A percentile compares a stretch with the other conserved stretches of the same genome.
phyloP scores from a whole-genome alignment of 2,888 invertebrate species.

The Argynnis bischoffii region DNA sequence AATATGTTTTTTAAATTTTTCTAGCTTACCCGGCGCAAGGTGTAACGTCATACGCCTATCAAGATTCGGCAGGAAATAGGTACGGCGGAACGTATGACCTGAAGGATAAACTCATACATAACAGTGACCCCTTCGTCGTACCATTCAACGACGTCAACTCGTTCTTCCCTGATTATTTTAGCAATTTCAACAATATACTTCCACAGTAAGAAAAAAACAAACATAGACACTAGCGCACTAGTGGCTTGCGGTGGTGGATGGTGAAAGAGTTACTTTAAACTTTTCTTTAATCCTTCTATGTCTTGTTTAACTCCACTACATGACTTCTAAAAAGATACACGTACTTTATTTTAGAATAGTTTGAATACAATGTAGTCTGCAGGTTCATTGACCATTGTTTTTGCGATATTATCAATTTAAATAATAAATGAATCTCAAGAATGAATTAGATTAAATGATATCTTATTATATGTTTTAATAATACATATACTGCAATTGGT shows the following conservation, averaged over 20 bases:
- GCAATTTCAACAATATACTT: slow-evolving; percentile 60
- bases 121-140: slow-evolving; percentile 35
- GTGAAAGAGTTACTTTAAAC: slow-evolving; percentile 22
- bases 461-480: not conserved
- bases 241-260: slow-evolving; percentile 61
- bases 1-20: slow-evolving; percentile 22
- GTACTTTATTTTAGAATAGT: not conserved
- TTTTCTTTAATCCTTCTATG: slow-evolving; percentile 1
- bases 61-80: slow-evolving; percentile 70
- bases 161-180: slow-evolving; percentile 68
- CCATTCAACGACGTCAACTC: slow-evolving; percentile 50
- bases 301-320: not conserved
- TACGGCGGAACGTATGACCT: slow-evolving; percentile 70
- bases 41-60: slow-evolving; percentile 63
- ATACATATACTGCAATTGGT: not conserved
- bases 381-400: slow-evolving; percentile 7
- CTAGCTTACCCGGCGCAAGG: slow-evolving; percentile 48
- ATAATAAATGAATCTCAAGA: not conserved
- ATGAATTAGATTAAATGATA: slow-evolving; percentile 7
- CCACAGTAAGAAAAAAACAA: slow-evolving; percentile 65
- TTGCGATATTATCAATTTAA: not conserved
- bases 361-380: not conserved
- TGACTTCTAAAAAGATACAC: not conserved
- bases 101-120: slow-evolving; percentile 50
- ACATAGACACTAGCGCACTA: slow-evolving; percentile 29